Evolutionary conservation across 2,797 vertebrate species (phyloP).

Genomic region (Dallia pectoralis): DNA sequence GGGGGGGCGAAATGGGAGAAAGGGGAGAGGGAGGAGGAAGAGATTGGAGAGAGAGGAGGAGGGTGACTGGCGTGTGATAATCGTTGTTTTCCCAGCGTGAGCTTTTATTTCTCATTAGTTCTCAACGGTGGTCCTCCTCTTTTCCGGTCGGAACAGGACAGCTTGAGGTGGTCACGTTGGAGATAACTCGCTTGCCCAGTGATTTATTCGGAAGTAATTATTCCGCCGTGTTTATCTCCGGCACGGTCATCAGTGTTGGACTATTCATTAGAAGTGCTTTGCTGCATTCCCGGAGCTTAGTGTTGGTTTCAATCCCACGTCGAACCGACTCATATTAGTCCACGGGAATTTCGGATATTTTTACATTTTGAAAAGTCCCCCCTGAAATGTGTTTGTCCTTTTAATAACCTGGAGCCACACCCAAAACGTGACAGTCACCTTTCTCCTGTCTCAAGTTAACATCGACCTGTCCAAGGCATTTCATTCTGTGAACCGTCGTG

Average conservation of each 20-base stretch:
- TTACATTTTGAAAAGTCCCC: not conserved
- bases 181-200: slow-evolving; percentile 14
- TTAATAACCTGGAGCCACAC: not conserved
- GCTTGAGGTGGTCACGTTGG: slow-evolving; percentile 15
- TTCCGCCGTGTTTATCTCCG: slow-evolving; percentile 9
- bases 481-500: too few species aligned
- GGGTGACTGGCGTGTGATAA: not conserved
- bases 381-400: not conserved
- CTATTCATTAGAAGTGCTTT: slow-evolving; percentile 16
- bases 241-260: slow-evolving; percentile 14
- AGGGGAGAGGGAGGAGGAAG: slow-evolving; percentile 17
- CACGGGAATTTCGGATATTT: not conserved
- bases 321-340: not conserved
- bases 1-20: not conserved
- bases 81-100: not conserved
- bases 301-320: not conserved
- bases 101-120: not conserved
- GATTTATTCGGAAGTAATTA: slow-evolving; percentile 38
- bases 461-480: too few species aligned
- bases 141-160: slow-evolving; percentile 7
- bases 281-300: not conserved
- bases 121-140: not conserved
- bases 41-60: slow-evolving; percentile 1
- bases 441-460: too few species aligned
- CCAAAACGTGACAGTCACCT: not conserved